phyloP scores from a whole-genome alignment of 2,113 vertebrate genomes.

The Rhinoptilus africanus region DNA sequence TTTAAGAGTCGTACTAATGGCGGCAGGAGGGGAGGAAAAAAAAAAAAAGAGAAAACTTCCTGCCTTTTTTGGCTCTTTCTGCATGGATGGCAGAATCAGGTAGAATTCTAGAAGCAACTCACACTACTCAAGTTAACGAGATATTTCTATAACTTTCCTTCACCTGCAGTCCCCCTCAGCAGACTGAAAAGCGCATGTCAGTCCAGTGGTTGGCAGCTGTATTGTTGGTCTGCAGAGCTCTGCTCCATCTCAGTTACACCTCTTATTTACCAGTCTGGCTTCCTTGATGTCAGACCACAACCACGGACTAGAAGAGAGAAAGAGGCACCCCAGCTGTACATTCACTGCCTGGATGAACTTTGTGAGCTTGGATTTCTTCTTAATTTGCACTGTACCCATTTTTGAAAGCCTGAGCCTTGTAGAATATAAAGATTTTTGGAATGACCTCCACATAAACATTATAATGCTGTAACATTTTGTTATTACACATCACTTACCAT shows the following conservation, averaged over 20 bases:
- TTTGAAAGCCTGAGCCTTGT: neutral
- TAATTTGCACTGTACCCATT: neutral
- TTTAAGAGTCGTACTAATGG: neutral
- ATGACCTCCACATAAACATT: neutral
- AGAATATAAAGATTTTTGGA: neutral
- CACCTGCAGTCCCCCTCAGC: neutral
- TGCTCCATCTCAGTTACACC: neutral
- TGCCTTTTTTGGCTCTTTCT: neutral
- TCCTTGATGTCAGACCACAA: neutral
- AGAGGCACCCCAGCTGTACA: neutral
- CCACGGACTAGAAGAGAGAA: neutral
- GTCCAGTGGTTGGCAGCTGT: neutral
- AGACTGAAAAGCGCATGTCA: neutral
- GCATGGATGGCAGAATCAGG: neutral
- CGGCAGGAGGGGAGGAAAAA: accelerated
- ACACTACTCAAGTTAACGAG: neutral
- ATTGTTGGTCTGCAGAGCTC: neutral
- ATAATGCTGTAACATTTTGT: neutral
- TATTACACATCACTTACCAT: neutral
- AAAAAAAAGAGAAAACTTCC: neutral
- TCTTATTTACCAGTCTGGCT: neutral
- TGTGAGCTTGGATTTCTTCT: neutral
- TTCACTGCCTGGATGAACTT: neutral
- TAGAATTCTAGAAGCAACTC: neutral
- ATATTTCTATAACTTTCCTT: neutral